Conservation (phyloP, 2,113 vertebrate species). For the Myiozetetes cayanensis region DNA sequence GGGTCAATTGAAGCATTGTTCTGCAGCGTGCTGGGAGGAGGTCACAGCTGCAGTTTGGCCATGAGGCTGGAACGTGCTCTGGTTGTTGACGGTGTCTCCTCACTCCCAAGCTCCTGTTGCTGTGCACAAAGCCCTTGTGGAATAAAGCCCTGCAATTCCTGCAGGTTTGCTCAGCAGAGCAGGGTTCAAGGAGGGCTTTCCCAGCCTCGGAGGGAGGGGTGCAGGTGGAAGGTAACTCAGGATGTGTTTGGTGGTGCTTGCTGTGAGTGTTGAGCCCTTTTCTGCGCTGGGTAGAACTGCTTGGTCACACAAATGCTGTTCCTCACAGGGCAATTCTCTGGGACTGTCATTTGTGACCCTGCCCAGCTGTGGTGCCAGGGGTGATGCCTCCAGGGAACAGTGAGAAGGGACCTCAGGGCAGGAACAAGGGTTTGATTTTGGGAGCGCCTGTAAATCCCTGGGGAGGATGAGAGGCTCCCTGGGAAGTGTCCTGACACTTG, state of each 20-base stretch:
- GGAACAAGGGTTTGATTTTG: neutral
- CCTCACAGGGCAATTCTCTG: neutral
- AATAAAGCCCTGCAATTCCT: neutral
- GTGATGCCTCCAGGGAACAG: neutral
- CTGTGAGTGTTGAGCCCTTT: no score
- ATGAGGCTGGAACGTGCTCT: neutral
- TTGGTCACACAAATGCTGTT: neutral
- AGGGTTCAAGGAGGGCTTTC: neutral
- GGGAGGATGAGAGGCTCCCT: neutral
- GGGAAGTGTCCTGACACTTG: neutral
- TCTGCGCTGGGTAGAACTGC: neutral
- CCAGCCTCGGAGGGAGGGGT: neutral
- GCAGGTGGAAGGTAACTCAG: neutral
- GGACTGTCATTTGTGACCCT: neutral
- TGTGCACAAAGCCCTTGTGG: neutral
- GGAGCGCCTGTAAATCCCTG: neutral
- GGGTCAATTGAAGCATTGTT: neutral
- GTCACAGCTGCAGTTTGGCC: neutral
- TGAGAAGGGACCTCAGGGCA: neutral
- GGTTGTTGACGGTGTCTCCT: neutral
- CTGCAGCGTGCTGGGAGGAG: neutral
- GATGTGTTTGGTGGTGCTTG: no score
- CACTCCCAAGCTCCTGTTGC: neutral
- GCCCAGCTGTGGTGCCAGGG: neutral
- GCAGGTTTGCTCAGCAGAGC: neutral